phyloP scores from a whole-genome alignment of 2,113 vertebrate species.

The Carassius gibelio region DNA sequence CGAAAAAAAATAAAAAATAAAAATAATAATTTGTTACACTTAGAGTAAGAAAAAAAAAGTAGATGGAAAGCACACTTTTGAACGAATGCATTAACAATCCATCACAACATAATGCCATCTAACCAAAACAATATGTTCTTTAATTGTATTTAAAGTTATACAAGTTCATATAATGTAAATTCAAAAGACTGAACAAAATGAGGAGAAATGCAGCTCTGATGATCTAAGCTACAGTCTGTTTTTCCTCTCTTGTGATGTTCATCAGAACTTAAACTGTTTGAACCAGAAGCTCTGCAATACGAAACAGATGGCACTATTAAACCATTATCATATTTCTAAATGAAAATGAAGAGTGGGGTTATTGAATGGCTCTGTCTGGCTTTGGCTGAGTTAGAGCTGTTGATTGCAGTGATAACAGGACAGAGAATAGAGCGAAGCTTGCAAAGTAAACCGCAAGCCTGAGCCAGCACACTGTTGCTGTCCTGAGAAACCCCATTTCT shows the following conservation, averaged over 20 bases:
- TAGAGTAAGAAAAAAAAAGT: neutral
- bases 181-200: neutral
- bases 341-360: conserved; percentile 16
- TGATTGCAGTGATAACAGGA: conserved; percentile 41
- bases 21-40: neutral
- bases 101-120: neutral
- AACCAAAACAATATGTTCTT: neutral
- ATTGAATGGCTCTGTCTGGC: conserved; percentile 24
- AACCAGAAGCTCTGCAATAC: conserved; percentile 42
- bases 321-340: conserved; percentile 45
- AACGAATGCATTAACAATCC: neutral
- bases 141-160: no score
- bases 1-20: neutral
- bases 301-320: conserved; percentile 47
- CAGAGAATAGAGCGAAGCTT: conserved; percentile 13
- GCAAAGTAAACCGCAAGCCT: conserved; percentile 24
- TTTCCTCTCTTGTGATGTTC: neutral
- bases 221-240: conserved; percentile 4
- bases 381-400: conserved; percentile 29
- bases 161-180: no score
- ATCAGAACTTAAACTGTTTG: conserved; percentile 36
- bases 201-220: neutral
- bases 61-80: neutral
- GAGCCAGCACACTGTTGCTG: neutral
- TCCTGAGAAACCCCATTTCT: conserved; percentile 16